Conservation (phyloP, 1,140 invertebrate genomes). For the Phocides pigmalion region DNA sequence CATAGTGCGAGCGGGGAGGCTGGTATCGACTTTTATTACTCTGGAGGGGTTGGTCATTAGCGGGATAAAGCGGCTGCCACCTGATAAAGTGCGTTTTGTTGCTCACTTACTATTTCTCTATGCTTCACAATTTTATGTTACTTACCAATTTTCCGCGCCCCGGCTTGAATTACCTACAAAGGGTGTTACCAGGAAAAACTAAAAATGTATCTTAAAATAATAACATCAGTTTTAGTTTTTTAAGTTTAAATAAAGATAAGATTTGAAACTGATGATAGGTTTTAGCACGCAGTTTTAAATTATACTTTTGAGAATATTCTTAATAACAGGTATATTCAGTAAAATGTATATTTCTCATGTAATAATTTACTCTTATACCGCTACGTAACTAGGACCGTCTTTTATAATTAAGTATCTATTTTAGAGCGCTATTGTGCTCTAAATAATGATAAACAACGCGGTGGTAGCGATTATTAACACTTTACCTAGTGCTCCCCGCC, state of each 20-base stretch:
- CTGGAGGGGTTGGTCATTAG: conserved; percentile 81
- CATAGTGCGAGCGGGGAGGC: conserved; percentile 48
- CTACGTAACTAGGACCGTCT: background rate
- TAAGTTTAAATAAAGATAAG: too few relatives aligned
- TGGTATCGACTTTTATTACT: conserved; percentile 82
- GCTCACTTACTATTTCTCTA: conserved; percentile 78
- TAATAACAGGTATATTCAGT: too few relatives aligned
- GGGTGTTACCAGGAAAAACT: background rate
- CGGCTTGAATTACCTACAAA: background rate
- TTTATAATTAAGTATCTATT: conserved; percentile 27
- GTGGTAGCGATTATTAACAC: conserved; percentile 73
- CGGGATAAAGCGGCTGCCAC: conserved; percentile 80
- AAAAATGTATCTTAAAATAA: background rate
- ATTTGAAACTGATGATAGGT: too few relatives aligned
- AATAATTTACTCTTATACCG: too few relatives aligned
- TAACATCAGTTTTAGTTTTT: too few relatives aligned
- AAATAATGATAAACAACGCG: conserved; percentile 66
- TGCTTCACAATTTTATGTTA: conserved; percentile 41
- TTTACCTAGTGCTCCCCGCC: conserved; percentile 59
- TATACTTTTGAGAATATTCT: too few relatives aligned
- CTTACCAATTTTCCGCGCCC: conserved; percentile 19
- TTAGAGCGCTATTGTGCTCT: conserved; percentile 36
- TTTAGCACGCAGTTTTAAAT: too few relatives aligned
- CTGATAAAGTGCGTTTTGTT: conserved; percentile 84
- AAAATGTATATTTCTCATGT: too few relatives aligned